A percentile compares a stretch with the other conserved stretches of the same genome.
Conservation (phyloP, 2,797 vertebrate genomes). For the Urosaurus nigricauda region DNA sequence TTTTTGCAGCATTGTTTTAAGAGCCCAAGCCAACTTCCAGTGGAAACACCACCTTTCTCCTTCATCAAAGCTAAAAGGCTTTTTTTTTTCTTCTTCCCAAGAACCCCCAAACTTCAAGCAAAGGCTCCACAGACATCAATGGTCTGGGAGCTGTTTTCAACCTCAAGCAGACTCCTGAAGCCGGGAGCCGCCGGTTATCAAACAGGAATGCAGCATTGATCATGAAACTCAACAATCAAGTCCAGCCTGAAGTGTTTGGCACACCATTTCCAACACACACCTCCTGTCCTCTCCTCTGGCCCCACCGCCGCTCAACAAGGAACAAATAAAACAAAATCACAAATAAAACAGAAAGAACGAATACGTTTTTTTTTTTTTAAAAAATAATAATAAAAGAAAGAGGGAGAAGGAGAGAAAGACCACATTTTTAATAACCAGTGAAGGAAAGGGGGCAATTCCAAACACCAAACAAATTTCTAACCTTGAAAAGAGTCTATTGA, state of each 20-base stretch:
- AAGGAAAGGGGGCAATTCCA: neutral
- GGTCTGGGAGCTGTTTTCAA: slow-evolving; percentile 16
- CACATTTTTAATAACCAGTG: neutral
- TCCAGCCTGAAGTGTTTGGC: slow-evolving; percentile 40
- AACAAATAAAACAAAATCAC: too few relatives aligned
- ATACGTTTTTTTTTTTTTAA: neutral
- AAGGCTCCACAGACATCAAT: slow-evolving; percentile 56
- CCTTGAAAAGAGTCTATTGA: neutral
- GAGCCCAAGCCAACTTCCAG: slow-evolving; percentile 8
- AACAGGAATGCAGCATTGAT: slow-evolving; percentile 17
- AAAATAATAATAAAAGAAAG: too few relatives aligned
- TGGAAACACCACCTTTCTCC: neutral
- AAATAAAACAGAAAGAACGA: neutral
- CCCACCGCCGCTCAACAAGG: neutral
- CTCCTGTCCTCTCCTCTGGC: neutral
- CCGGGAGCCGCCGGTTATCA: neutral
- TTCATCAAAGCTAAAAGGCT: neutral
- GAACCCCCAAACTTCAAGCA: slow-evolving; percentile 51
- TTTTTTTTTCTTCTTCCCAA: neutral
- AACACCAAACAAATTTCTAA: neutral
- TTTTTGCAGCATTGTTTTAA: neutral
- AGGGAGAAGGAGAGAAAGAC: neutral
- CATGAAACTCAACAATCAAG: slow-evolving; percentile 52
- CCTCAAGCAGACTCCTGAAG: slow-evolving; percentile 42
- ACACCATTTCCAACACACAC: neutral